These are phyloP conservation scores for Axinella damicornis DNA, from an alignment of 37 sponge, comb jelly and placozoan species.

Conservation along the genomic window DNA sequence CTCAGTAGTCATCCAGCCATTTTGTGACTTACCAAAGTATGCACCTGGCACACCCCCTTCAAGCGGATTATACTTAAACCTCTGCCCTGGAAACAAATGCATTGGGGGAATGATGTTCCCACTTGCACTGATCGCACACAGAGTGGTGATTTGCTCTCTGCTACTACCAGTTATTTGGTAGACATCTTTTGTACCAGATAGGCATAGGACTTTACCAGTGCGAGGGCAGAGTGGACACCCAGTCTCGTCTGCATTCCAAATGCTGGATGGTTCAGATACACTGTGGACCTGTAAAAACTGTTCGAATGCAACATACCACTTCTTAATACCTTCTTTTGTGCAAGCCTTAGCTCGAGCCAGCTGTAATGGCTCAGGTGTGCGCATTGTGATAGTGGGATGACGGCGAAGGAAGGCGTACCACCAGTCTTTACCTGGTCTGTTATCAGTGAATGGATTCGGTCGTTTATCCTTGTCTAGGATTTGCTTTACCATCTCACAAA, in stretches of 20 bases:
- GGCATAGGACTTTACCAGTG: conserved; percentile 37
- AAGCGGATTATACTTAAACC: conserved; percentile 65
- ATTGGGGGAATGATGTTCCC: conserved; percentile 54
- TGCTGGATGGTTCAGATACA: conserved; percentile 1
- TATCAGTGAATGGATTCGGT: conserved; percentile 45
- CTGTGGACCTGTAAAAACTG: conserved; percentile 19
- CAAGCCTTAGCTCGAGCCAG: not conserved
- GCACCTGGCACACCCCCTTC: conserved; percentile 37
- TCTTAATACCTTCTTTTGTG: conserved; percentile 13
- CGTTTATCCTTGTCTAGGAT: conserved; percentile 32
- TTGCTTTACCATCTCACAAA: conserved; percentile 26
- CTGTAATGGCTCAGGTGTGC: too few relatives aligned
- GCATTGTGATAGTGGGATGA: not conserved
- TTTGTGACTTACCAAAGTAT: conserved; percentile 63
- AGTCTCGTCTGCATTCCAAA: conserved; percentile 59
- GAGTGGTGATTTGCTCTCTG: conserved; percentile 49
- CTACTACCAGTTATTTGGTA: conserved; percentile 3
- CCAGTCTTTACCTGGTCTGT: conserved; percentile 52
- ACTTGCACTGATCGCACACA: conserved; percentile 40
- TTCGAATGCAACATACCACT: conserved; percentile 31
- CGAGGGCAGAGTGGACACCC: conserved; percentile 53
- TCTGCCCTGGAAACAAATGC: conserved; percentile 53
- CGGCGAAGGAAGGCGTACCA: conserved; percentile 30
- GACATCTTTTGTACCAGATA: not conserved
- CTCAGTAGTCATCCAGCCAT: conserved; percentile 62